These are phyloP conservation scores for Fundulus diaphanus DNA, from an alignment of 2,797 vertebrate genomes.

Conservation along the genomic window DNA sequence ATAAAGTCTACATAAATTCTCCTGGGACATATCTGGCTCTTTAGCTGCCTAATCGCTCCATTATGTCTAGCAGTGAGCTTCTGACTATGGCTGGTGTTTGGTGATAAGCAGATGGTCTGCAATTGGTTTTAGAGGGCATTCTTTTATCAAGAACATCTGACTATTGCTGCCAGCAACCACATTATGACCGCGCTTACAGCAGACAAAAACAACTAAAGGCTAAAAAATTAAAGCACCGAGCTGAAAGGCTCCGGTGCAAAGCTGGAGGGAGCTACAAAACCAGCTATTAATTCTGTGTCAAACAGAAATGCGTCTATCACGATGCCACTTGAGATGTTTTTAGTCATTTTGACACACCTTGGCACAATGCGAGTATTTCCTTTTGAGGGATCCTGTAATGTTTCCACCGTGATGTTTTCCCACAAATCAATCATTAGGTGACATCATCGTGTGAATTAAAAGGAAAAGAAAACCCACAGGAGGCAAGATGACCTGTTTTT, in stretches of 20 bases:
- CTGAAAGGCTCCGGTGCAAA: background rate
- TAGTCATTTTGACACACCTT: background rate
- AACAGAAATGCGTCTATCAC: background rate
- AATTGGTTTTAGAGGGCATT: background rate
- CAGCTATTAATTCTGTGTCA: background rate
- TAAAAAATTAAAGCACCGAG: constrained; percentile 1
- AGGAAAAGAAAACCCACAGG: constrained; percentile 36
- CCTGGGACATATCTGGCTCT: background rate
- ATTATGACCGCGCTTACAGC: background rate
- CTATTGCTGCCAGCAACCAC: background rate
- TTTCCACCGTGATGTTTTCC: constrained; percentile 25
- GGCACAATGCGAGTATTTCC: constrained; percentile 26
- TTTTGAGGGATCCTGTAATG: constrained; percentile 28
- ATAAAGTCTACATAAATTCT: background rate
- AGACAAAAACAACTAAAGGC: background rate
- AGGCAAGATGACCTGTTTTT: constrained; percentile 14
- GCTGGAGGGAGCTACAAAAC: background rate
- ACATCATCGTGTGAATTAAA: constrained; percentile 62
- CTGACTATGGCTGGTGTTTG: constrained; percentile 13
- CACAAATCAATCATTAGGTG: constrained; percentile 52
- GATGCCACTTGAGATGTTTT: background rate
- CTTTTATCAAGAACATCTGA: background rate
- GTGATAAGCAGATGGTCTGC: background rate
- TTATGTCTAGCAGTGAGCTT: constrained; percentile 1
- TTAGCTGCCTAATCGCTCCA: constrained; percentile 15